phyloP scores from a whole-genome alignment of 35 echinoderm and acorn worm genomes.

The Heliocidaris tuberculata region DNA sequence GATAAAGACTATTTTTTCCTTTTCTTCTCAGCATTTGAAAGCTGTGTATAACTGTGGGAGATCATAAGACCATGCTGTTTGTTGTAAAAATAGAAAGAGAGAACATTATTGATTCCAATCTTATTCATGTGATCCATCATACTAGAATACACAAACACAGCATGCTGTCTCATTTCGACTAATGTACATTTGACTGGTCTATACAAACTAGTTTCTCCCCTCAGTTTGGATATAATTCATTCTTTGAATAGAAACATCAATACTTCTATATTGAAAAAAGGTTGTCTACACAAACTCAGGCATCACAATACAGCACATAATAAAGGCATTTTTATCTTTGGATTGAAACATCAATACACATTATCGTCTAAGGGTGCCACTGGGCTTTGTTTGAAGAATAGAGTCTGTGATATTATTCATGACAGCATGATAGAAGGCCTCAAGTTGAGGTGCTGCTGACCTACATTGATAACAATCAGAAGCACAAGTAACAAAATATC shows the following conservation, averaged over 20 bases:
- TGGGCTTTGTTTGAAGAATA: not conserved
- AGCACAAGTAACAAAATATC: not conserved
- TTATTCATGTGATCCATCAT: not conserved
- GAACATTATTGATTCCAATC: slow-evolving; percentile 2
- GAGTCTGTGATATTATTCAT: not conserved
- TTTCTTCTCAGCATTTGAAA: not conserved
- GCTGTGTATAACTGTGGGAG: not conserved
- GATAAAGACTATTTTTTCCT: not conserved
- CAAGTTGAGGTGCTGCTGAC: not conserved
- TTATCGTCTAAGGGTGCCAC: not conserved
- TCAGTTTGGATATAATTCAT: not conserved
- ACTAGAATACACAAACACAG: not conserved
- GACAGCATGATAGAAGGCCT: not conserved
- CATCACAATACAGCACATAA: not conserved
- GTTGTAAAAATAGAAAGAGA: not conserved
- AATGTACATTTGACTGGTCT: not conserved
- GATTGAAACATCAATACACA: slow-evolving; percentile 10
- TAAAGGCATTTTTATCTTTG: not conserved
- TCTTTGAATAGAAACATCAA: not conserved
- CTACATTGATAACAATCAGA: not conserved
- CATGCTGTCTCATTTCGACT: not conserved
- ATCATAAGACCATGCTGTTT: not conserved
- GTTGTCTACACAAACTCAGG: not conserved
- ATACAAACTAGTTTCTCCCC: not conserved
- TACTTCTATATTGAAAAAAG: not conserved